phyloP scores from a whole-genome alignment of 2,888 invertebrate species.

The Yponomeuta sedellus region DNA sequence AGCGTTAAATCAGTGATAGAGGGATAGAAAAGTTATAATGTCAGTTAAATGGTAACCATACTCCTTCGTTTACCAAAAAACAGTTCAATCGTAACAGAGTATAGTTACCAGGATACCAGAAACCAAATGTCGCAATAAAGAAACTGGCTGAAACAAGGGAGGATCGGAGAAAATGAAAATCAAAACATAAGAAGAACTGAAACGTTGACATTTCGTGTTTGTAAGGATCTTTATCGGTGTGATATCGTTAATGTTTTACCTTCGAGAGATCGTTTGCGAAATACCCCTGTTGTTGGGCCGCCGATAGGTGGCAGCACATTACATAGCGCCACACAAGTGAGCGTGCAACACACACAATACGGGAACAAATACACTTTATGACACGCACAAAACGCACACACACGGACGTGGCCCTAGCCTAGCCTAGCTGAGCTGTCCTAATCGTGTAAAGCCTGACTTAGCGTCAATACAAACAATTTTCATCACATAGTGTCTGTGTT shows the following conservation, averaged over 20 bases:
- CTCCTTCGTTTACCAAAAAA: slow-evolving; percentile 28
- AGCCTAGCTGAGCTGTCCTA: slow-evolving; percentile 46
- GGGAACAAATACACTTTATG: slow-evolving; percentile 76
- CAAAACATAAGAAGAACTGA: slow-evolving; percentile 50
- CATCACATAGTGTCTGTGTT: too few species aligned
- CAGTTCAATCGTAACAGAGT: not conserved
- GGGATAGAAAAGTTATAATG: slow-evolving; percentile 46
- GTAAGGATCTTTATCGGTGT: slow-evolving; percentile 41
- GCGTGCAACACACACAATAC: slow-evolving; percentile 78
- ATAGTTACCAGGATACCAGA: not conserved
- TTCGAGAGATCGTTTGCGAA: slow-evolving; percentile 98
- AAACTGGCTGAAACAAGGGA: slow-evolving; percentile 41
- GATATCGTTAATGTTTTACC: slow-evolving; percentile 82
- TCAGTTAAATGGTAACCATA: slow-evolving; percentile 46
- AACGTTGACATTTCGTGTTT: slow-evolving; percentile 54
- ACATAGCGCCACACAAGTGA: slow-evolving; percentile 75
- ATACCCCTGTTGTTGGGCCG: slow-evolving; percentile 84
- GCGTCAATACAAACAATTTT: too few species aligned
- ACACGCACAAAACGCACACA: slow-evolving; percentile 75
- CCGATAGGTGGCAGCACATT: slow-evolving; percentile 69
- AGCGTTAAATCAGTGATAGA: slow-evolving; percentile 70
- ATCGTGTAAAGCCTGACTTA: not conserved
- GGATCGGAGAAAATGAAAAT: slow-evolving; percentile 44
- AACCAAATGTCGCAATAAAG: slow-evolving; percentile 30
- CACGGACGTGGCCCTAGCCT: slow-evolving; percentile 49